Conservation (phyloP, 2,113 vertebrate species). For the Neolamprologus falcicula region DNA sequence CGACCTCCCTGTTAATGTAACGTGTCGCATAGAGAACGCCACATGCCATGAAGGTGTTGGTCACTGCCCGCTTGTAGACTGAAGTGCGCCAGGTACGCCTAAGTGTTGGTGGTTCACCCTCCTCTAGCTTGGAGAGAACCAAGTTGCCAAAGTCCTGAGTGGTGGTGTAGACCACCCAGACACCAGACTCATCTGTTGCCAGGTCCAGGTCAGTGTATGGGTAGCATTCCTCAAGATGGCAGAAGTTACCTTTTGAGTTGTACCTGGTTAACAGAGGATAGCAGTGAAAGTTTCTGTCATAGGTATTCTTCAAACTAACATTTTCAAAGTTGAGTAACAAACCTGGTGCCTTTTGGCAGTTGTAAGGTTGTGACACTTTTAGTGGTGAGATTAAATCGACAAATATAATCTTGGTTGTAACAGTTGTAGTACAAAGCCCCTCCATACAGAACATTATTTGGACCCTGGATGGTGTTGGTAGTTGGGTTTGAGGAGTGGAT, state of each 20-base stretch:
- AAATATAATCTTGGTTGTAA: constrained; percentile 54
- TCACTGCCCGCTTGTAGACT: constrained; percentile 53
- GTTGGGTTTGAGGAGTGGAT: constrained; percentile 58
- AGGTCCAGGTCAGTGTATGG: constrained; percentile 63
- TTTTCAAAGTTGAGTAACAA: neutral
- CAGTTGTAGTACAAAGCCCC: constrained; percentile 64
- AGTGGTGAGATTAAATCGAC: constrained; percentile 60
- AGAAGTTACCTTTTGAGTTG: constrained; percentile 66
- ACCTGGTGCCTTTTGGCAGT: constrained; percentile 57
- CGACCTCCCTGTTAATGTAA: neutral
- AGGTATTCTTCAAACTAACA: rapidly evolving
- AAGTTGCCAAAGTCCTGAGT: constrained; percentile 54
- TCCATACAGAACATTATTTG: constrained; percentile 55
- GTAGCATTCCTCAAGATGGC: constrained; percentile 47
- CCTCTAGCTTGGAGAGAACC: constrained; percentile 50
- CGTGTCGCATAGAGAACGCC: constrained; percentile 68
- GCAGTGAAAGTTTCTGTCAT: rapidly evolving
- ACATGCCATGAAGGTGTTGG: constrained; percentile 66
- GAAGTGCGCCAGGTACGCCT: constrained; percentile 49
- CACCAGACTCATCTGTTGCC: constrained; percentile 63
- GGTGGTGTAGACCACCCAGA: constrained; percentile 65
- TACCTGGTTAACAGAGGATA: neutral
- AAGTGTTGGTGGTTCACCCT: rapidly evolving
- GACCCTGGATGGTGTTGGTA: constrained; percentile 69
- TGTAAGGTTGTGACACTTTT: constrained; percentile 7